These are phyloP conservation scores for Aythya baeri DNA, from an alignment of 2,113 vertebrate genomes.

Conservation along the genomic window DNA sequence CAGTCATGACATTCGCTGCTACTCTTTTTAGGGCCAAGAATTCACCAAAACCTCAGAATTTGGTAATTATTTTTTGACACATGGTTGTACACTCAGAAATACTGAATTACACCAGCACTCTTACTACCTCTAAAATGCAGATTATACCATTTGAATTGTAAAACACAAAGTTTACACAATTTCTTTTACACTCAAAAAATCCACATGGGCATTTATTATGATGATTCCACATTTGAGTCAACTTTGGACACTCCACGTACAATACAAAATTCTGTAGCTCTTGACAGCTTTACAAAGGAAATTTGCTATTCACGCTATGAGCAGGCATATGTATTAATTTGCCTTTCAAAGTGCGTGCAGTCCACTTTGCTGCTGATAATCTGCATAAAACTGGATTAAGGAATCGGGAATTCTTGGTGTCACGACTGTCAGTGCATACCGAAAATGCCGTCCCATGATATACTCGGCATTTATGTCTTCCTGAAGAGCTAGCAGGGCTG, in stretches of 20 bases:
- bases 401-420: conserved; percentile 90
- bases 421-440: conserved; percentile 80
- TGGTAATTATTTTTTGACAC: background rate
- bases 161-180: background rate
- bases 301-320: background rate
- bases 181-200: background rate
- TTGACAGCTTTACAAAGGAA: conserved; percentile 47
- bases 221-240: background rate
- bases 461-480: conserved; percentile 87
- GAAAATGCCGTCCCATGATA: conserved; percentile 83
- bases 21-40: background rate
- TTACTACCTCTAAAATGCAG: background rate
- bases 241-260: background rate
- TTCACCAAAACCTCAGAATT: background rate
- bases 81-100: background rate
- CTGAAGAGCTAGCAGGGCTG: conserved; percentile 91
- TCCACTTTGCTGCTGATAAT: conserved; percentile 86
- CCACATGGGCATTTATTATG: background rate
- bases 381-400: conserved; percentile 86
- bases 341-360: conserved; percentile 78
- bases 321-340: background rate
- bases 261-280: conserved; percentile 10
- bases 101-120: background rate
- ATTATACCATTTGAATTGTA: background rate
- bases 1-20: background rate